Evolutionary conservation across 2,113 vertebrate species (phyloP).

Genomic region (Antennarius striatus): DNA sequence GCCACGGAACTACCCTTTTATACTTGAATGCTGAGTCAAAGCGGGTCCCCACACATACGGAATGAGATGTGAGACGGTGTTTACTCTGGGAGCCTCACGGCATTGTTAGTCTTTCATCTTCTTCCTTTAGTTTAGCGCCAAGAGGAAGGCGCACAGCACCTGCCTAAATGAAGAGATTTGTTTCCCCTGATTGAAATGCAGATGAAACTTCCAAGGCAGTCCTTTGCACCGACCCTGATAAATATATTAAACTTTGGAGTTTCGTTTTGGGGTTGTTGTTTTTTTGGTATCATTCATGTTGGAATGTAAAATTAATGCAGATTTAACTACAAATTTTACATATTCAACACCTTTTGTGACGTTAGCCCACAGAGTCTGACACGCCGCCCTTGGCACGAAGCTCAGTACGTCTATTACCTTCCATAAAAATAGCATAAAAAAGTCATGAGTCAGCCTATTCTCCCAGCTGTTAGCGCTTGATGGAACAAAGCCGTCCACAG

Average conservation of each 20-base stretch:
- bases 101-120: constrained; percentile 35
- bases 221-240: not conserved
- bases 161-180: constrained; percentile 43
- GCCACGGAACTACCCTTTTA: constrained; percentile 19
- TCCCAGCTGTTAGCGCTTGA: not conserved
- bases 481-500: not conserved
- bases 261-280: not conserved
- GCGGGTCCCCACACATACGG: constrained; percentile 3
- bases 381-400: not conserved
- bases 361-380: not conserved
- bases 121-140: constrained; percentile 17
- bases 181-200: constrained; percentile 46
- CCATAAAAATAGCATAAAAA: constrained; percentile 47
- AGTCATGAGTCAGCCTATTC: constrained; percentile 29
- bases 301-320: constrained; percentile 8
- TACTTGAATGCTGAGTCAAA: constrained; percentile 22
- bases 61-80: constrained; percentile 23
- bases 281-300: not conserved
- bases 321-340: not conserved
- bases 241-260: not conserved
- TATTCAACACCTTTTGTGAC: constrained; percentile 7
- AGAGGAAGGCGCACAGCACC: not conserved
- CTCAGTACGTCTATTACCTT: constrained; percentile 19
- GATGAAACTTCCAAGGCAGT: constrained; percentile 25
- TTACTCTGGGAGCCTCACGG: constrained; percentile 21